phyloP scores from a whole-genome alignment of 2,888 invertebrate species.

The Sipunculus nudus region DNA sequence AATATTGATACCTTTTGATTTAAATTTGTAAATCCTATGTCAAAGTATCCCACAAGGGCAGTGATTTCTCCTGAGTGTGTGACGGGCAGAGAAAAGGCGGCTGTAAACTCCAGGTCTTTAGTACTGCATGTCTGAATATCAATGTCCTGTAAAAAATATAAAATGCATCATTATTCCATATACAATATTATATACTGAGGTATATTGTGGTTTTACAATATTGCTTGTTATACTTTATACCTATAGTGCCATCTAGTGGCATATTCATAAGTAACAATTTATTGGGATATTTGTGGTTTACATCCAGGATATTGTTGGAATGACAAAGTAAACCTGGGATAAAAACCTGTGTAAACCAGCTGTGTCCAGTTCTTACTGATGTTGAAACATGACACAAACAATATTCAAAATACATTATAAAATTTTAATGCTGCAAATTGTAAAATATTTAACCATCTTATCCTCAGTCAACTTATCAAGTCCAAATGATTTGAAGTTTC shows the following conservation, averaged over 20 bases:
- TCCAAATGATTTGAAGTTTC: too few species aligned
- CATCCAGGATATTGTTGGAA: neutral
- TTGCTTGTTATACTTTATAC: too few species aligned
- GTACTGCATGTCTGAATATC: conserved; percentile 79
- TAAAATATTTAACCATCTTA: too few species aligned
- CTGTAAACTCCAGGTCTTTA: conserved; percentile 70
- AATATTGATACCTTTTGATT: conserved; percentile 19
- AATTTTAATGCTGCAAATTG: too few species aligned
- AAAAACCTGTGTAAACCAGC: neutral
- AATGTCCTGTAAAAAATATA: conserved; percentile 72
- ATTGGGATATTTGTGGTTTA: too few species aligned
- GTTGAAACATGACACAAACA: too few species aligned
- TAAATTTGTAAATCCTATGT: conserved; percentile 68
- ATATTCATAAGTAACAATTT: too few species aligned
- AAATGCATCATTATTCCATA: neutral
- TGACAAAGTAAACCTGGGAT: neutral
- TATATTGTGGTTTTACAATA: too few species aligned
- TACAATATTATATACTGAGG: neutral
- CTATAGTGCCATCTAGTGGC: too few species aligned
- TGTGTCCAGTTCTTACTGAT: neutral
- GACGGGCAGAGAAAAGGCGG: conserved; percentile 76
- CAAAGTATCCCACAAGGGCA: conserved; percentile 90
- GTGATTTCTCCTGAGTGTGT: conserved; percentile 77
- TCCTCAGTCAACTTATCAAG: too few species aligned
- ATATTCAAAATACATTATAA: too few species aligned